A percentile compares a stretch with the other conserved stretches of the same genome.
phyloP scores from a whole-genome alignment of 2,797 vertebrate genomes.

The Capromys pilorides region DNA sequence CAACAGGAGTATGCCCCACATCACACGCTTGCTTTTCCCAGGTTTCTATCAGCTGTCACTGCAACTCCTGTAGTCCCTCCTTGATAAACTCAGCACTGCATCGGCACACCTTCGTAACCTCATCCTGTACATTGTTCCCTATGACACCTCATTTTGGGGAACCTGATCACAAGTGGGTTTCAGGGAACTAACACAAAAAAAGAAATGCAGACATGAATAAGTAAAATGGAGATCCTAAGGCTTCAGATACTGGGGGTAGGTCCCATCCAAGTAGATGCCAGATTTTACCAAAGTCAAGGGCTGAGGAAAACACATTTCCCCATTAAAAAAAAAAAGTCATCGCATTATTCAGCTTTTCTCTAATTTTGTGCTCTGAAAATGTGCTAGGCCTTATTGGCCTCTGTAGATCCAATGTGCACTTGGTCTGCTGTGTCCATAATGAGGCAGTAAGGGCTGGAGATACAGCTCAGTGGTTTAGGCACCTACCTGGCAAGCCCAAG shows the following conservation, averaged over 20 bases:
- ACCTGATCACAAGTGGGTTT: background rate
- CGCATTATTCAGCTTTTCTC: background rate
- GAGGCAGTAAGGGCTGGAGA: background rate
- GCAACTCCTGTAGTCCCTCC: background rate
- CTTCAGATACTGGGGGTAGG: background rate
- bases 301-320: background rate
- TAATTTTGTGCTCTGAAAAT: background rate
- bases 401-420: background rate
- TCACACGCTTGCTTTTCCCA: background rate
- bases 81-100: background rate
- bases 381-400: background rate
- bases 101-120: background rate
- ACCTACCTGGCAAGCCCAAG: no score
- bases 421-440: background rate
- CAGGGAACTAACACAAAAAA: slow-evolving; percentile 10
- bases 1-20: background rate
- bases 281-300: background rate
- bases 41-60: background rate
- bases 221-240: background rate
- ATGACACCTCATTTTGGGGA: background rate
- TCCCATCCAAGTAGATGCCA: background rate
- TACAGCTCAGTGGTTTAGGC: no score
- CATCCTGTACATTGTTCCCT: background rate
- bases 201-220: background rate
- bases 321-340: background rate